Evolutionary conservation across 2,888 invertebrate genomes (phyloP), one percentile per base, ranked within the genome.

Genomic region (Ochropleura plecta): DNA sequence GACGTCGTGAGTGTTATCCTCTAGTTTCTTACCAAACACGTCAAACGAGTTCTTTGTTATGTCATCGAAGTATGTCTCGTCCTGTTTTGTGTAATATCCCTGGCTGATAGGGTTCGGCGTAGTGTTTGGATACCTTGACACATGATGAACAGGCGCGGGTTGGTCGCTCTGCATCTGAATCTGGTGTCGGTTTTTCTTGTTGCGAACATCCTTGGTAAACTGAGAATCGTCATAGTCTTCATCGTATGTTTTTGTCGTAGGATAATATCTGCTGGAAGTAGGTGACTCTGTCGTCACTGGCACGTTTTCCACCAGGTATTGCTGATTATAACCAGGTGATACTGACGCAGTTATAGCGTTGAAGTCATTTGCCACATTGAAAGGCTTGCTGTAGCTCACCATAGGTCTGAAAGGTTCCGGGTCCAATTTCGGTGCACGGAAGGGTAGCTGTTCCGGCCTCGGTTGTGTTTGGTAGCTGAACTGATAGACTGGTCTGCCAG

Each of bases 41-140:
- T 97, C 98, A 88, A 98, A 98, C 73, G 98, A 98, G 88, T 98
- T 97, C 90, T 97, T 97, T 6, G 98, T 98, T 73, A 97, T 97
- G 88, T 98, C 98, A 87, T 98, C 98, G 79, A 98, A 95, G 81
- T 97, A 97, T 73, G 97, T 97, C 88, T 97, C 97, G 90, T 97
- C 97, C 81, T 97, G 98, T 90, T 97, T 97, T 18, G 98, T 97
- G 92, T 98, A 97, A 91, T 97, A 97, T 53, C 97, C 96, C 87
- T 97, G 97, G 91, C 97, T 95, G 86, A 96, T 92, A 10, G 97
- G 97, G 88, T 96, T 97, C 30, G 97, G 94, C 10, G 97, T 97
- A 0, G 97, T 96, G 88, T 90, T 95, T 0, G 93, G 94, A 46
- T 93, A 93, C 75, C 92, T 93, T 57, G 91, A 91, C 42, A 91